A percentile compares a stretch with the other conserved stretches of the same genome.
Evolutionary conservation across 2,113 vertebrate genomes (phyloP).

Genomic region (Nicator chloris): DNA sequence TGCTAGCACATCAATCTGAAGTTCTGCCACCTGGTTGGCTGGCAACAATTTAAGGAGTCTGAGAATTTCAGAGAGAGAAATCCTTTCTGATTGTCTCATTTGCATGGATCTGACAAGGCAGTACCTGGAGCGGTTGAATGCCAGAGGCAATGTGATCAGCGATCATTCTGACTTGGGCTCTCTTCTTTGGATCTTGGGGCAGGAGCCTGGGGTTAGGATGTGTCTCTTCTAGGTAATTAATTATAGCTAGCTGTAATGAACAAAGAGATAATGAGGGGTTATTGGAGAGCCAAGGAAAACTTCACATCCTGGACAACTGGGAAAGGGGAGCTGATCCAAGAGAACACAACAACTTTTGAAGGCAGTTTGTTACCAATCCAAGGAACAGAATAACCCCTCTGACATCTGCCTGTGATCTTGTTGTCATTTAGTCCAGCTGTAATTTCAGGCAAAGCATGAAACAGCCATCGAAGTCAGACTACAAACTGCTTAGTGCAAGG

Average conservation of each 20-base stretch:
- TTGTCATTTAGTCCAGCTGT: not conserved
- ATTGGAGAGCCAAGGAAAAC: not conserved
- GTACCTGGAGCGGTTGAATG: conserved; percentile 94
- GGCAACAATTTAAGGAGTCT: not conserved
- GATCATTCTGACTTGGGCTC: conserved; percentile 87
- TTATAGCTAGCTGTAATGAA: conserved; percentile 86
- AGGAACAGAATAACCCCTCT: not conserved
- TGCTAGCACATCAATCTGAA: not conserved
- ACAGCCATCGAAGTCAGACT: not conserved
- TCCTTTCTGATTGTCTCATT: not conserved
- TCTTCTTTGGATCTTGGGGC: conserved; percentile 83
- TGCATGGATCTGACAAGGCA: not conserved
- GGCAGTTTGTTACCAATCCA: not conserved
- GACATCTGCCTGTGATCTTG: not conserved
- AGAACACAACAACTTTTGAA: not conserved
- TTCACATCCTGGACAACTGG: not conserved
- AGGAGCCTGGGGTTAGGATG: conserved; percentile 81
- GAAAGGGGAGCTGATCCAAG: not conserved
- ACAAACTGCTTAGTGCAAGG: not conserved
- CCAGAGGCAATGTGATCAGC: conserved; percentile 86
- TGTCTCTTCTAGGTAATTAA: conserved; percentile 95
- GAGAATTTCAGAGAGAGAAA: not conserved
- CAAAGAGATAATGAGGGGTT: not conserved
- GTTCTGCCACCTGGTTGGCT: not conserved
- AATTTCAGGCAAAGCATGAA: not conserved